Evolutionary conservation across 2,888 invertebrate species (phyloP).

Genomic region (Drosophila mettleri): DNA sequence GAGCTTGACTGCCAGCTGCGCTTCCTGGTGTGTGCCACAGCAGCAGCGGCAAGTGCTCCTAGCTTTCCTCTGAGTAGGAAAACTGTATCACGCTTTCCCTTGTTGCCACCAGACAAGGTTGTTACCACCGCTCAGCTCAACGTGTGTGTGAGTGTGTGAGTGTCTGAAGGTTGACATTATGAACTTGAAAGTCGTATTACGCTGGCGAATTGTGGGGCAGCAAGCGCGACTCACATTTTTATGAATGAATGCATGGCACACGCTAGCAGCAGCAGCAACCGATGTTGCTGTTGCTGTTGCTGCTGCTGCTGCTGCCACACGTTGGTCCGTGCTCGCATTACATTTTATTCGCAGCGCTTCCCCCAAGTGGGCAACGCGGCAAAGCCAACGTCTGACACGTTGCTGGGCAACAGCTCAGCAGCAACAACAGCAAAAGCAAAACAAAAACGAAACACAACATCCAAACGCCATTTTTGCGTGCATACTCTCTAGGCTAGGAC

Average conservation of each 20-base stretch:
- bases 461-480: constrained; percentile 65
- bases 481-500: constrained; percentile 31
- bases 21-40: constrained; percentile 55
- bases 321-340: constrained; percentile 54
- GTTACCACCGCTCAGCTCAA: constrained; percentile 26
- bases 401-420: constrained; percentile 37
- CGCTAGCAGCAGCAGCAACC: constrained; percentile 26
- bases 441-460: constrained; percentile 5
- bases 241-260: constrained; percentile 76
- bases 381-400: constrained; percentile 49
- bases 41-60: constrained; percentile 40
- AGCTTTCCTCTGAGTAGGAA: constrained; percentile 51
- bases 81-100: constrained; percentile 75
- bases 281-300: constrained; percentile 15
- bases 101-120: constrained; percentile 48
- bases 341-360: constrained; percentile 51
- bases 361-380: constrained; percentile 48
- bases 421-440: constrained; percentile 1
- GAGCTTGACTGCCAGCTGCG: constrained; percentile 49
- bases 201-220: constrained; percentile 9
- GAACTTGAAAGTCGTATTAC: constrained; percentile 83
- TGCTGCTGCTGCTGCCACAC: constrained; percentile 36
- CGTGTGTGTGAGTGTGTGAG: constrained; percentile 35
- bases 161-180: constrained; percentile 83
- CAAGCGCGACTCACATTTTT: constrained; percentile 56